These are phyloP conservation scores for Pristionchus mayeri DNA, from an alignment of 2,888 invertebrate genomes.

Conservation along the genomic window DNA sequence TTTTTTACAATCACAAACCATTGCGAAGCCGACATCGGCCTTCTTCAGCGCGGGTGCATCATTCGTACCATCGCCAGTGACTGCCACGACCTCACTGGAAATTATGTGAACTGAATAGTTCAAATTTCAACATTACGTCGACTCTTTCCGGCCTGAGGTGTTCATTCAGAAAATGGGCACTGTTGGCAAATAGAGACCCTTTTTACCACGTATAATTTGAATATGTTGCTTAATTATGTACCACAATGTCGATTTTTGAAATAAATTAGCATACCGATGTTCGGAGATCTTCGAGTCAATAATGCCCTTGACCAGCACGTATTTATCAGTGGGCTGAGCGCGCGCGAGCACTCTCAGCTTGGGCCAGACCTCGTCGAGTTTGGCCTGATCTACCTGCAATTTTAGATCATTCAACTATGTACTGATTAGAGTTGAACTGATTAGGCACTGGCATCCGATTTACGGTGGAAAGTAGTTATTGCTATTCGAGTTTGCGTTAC, in stretches of 20 bases:
- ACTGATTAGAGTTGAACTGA: neutral
- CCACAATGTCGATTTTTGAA: neutral
- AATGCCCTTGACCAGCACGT: too few species aligned
- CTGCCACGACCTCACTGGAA: constrained; percentile 78
- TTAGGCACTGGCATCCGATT: neutral
- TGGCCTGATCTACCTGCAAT: constrained; percentile 76
- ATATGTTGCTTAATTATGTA: neutral
- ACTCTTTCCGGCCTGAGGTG: neutral
- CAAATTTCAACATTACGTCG: constrained; percentile 78
- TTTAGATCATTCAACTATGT: too few species aligned
- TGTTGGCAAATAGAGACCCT: too few species aligned
- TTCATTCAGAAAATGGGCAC: too few species aligned
- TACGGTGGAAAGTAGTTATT: neutral
- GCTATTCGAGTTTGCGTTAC: too few species aligned
- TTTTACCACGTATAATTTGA: neutral
- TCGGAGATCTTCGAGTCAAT: constrained; percentile 79
- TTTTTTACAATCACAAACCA: constrained; percentile 73
- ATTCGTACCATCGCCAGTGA: constrained; percentile 80
- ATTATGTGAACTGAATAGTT: constrained; percentile 82
- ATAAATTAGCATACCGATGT: constrained; percentile 80
- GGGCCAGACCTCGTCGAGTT: constrained; percentile 87
- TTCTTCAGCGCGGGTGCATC: constrained; percentile 80
- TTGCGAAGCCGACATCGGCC: too few species aligned
- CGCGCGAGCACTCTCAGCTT: constrained; percentile 93
- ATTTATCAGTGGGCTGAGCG: constrained; percentile 98